Evolutionary conservation across 2,113 vertebrate genomes (phyloP), one percentile per base, ranked within the genome.

Genomic region (Fulmarus glacialis): DNA sequence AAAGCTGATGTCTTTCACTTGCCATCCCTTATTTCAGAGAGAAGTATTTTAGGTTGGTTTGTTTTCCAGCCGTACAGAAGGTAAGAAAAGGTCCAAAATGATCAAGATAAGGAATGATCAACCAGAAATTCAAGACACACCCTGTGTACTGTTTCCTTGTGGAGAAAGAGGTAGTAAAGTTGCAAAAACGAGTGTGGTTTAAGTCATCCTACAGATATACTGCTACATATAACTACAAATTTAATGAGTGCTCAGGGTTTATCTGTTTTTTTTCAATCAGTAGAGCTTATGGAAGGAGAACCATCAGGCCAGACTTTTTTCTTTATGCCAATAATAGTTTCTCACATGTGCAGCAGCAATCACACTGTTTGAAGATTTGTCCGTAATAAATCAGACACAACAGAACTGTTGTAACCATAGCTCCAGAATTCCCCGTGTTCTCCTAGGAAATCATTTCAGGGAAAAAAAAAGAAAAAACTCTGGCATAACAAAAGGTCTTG

Each of bases 111-210:
- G 23, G 74, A 90, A 66, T 70, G 80, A 80, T 30, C 48, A 30
- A 47, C 9, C 6, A 70, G 62, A 77, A 86, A 89, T 79, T 89
- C 58, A 93, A 95, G 62, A 91, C 50, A 81, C 10, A 47, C 40
- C 48, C 47, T 64, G 48, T 91, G 56, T 87, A 58, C 58, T 91
- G 62, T 91, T 94, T 91, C 32, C 81, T 83, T 87, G 60, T 87
- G 70, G 78, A 94, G 56, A 84, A 94, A 95, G 97, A 97, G 94
- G 95, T 97, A 96, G 96, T 80, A 87, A 91, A 91, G 94, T 96
- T 96, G 87, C 23, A 38, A 85, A 94, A 93, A 91, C 34, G 43
- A 36, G 4, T 29, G 53, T 64, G 40, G 43, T 32, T 80, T 79
- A 79, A 75, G 42, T 91, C 64, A 71, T 78, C 73, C 73, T 93